Percentiles rank a stretch among this genome's conserved stretches.
phyloP scores from a whole-genome alignment of 2,797 vertebrate species.

The Enoplosus armatus region DNA sequence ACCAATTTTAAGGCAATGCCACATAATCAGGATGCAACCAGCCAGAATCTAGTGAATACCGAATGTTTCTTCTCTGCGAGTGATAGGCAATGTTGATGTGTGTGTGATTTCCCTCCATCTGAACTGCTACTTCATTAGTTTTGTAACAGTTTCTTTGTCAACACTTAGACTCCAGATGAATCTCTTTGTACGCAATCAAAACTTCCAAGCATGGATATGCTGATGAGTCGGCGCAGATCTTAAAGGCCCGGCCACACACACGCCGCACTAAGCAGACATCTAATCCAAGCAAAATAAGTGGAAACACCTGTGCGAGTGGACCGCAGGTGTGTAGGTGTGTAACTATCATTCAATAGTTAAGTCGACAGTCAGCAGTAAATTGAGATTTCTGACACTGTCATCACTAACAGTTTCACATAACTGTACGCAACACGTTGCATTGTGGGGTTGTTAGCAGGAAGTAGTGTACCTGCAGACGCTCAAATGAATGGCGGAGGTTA shows the following conservation, averaged over 20 bases:
- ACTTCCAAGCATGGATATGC: neutral
- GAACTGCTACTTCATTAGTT: neutral
- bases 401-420: neutral
- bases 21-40: too few species aligned
- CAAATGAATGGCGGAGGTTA: neutral
- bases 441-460: neutral
- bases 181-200: neutral
- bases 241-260: too few species aligned
- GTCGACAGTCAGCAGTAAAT: neutral
- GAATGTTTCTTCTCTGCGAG: neutral
- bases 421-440: neutral
- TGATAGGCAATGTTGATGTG: neutral
- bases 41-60: neutral
- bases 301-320: neutral
- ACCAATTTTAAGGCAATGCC: neutral
- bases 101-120: neutral
- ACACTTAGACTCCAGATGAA: neutral
- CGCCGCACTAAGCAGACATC: neutral
- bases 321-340: neutral
- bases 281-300: constrained; percentile 1
- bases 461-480: neutral
- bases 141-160: neutral
- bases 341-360: neutral
- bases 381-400: neutral
- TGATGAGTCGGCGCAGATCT: neutral